Percentiles rank a stretch among this genome's conserved stretches.
Conservation (phyloP, 2,113 vertebrate genomes). For the Mesitornis unicolor region DNA sequence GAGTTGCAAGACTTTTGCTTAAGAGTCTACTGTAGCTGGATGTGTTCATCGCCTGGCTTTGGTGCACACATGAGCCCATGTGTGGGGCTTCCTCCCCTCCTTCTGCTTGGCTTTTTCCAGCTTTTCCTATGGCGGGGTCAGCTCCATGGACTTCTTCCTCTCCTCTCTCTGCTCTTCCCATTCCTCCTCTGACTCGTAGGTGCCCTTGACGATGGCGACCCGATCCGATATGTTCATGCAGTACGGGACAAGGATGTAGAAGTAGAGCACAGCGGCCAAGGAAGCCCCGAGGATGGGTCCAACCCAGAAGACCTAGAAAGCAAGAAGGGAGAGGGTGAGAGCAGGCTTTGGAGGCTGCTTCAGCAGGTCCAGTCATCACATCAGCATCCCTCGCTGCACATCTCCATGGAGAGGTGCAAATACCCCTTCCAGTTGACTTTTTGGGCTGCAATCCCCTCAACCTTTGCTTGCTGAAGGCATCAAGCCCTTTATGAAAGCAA, state of each 20-base stretch:
- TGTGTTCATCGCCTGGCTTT: background rate
- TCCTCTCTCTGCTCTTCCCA: slow-evolving; percentile 78
- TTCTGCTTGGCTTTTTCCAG: background rate
- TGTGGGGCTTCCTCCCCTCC: background rate
- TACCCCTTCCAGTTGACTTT: rapidly evolving
- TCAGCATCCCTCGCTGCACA: background rate
- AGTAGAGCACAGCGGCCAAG: slow-evolving; percentile 77
- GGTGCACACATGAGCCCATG: background rate
- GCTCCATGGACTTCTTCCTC: slow-evolving; percentile 77
- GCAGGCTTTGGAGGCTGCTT: background rate
- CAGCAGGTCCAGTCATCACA: background rate
- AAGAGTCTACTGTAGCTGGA: background rate
- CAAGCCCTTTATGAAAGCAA: background rate
- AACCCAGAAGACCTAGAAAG: slow-evolving; percentile 81
- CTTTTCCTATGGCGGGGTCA: slow-evolving; percentile 59
- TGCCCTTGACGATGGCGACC: slow-evolving; percentile 76
- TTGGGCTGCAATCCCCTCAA: background rate
- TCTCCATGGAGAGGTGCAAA: rapidly evolving
- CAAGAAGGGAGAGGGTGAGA: background rate
- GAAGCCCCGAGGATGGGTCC: slow-evolving; percentile 78
- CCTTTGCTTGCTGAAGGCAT: background rate
- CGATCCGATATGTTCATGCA: slow-evolving; percentile 75
- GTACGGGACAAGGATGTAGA: slow-evolving; percentile 79
- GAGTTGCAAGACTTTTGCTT: background rate
- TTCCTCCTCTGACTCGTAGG: slow-evolving; percentile 76